Conservation (phyloP, 2,888 invertebrate genomes). For the Archaeoteleia sp. region DNA sequence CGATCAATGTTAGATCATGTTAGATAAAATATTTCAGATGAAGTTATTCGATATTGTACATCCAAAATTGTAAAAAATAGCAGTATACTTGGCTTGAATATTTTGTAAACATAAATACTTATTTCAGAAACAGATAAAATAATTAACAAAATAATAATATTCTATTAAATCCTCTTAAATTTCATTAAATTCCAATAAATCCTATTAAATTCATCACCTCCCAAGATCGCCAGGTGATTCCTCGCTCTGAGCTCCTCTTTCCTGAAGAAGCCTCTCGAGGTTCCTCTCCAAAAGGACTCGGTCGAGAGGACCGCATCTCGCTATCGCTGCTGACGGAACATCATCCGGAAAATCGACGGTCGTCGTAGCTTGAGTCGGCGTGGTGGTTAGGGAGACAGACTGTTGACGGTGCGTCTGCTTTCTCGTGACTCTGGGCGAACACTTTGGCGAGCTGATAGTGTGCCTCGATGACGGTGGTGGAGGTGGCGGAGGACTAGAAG, state of each 20-base stretch:
- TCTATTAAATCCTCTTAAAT: too few species aligned
- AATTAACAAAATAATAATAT: too few species aligned
- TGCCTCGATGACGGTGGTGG: constrained; percentile 76
- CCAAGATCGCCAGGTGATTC: constrained; percentile 68
- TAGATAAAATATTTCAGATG: too few species aligned
- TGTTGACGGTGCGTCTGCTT: constrained; percentile 69
- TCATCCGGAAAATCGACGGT: constrained; percentile 45
- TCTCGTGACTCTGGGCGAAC: constrained; percentile 77
- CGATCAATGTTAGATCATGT: too few species aligned
- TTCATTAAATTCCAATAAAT: too few species aligned
- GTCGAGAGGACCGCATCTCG: constrained; percentile 77
- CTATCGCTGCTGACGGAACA: constrained; percentile 50
- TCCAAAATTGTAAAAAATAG: too few species aligned
- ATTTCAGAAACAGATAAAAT: too few species aligned
- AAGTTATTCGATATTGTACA: too few species aligned
- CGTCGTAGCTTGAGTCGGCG: constrained; percentile 65
- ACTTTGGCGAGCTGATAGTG: constrained; percentile 73
- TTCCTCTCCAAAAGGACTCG: constrained; percentile 82
- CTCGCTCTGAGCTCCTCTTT: constrained; percentile 71
- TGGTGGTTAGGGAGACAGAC: constrained; percentile 68
- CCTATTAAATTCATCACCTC: too few species aligned
- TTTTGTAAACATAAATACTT: too few species aligned
- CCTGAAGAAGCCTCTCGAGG: constrained; percentile 79
- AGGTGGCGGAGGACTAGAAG: constrained; percentile 78
- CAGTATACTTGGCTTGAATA: too few species aligned